Conservation (phyloP, 2,113 vertebrate genomes). For the Monopterus albus region DNA sequence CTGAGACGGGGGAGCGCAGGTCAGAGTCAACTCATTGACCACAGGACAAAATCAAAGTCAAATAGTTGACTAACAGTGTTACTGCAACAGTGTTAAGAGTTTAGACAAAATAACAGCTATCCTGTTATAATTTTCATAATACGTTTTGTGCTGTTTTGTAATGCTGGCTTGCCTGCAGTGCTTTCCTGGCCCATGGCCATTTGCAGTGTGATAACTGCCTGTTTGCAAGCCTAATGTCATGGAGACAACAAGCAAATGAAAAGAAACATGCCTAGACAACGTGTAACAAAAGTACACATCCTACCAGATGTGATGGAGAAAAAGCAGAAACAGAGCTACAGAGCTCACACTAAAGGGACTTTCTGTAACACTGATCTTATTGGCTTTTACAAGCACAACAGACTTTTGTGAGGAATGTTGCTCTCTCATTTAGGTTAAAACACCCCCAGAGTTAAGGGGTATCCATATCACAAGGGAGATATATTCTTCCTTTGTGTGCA, state of each 20-base stretch:
- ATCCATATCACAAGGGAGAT: constrained; percentile 75
- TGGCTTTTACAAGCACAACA: constrained; percentile 58
- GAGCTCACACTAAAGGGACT: constrained; percentile 60
- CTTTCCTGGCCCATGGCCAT: constrained; percentile 64
- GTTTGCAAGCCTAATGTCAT: constrained; percentile 55
- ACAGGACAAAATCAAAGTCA: neutral
- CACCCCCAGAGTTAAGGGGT: constrained; percentile 71
- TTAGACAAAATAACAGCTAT: neutral
- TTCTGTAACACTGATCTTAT: constrained; percentile 70
- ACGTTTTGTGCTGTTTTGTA: constrained; percentile 44
- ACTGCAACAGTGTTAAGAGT: neutral
- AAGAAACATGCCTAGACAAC: constrained; percentile 77
- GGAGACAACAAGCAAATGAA: constrained; percentile 66
- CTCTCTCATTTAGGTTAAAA: constrained; percentile 70
- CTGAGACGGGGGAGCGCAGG: neutral
- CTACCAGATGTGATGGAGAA: constrained; percentile 69
- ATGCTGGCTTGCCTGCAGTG: constrained; percentile 38
- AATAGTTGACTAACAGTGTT: constrained; percentile 1
- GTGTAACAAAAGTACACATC: constrained; percentile 69
- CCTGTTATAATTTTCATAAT: constrained; percentile 20
- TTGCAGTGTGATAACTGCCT: constrained; percentile 53
- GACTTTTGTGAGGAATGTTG: constrained; percentile 69
- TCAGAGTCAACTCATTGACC: constrained; percentile 2
- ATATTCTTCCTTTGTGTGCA: constrained; percentile 70
- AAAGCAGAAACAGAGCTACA: constrained; percentile 58